These are phyloP conservation scores for Lucifuga dentata DNA, from an alignment of 2,113 vertebrate genomes.

Conservation along the genomic window DNA sequence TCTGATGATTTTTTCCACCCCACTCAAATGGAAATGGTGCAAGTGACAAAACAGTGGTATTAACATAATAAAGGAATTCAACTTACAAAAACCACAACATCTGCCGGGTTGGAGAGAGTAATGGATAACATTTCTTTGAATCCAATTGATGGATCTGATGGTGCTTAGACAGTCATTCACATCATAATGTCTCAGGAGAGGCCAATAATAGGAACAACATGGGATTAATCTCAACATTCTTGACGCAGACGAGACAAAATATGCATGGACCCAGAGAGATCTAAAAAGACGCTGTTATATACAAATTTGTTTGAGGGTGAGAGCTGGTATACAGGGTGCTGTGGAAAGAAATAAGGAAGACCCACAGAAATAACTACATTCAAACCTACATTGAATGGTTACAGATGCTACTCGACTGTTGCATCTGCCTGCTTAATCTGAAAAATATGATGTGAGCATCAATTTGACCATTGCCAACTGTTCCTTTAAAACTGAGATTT, in stretches of 20 bases:
- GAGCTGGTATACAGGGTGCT: conserved; percentile 7
- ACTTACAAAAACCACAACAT: conserved; percentile 82
- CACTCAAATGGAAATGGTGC: conserved; percentile 80
- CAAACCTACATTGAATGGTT: conserved; percentile 3
- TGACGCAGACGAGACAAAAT: conserved; percentile 72
- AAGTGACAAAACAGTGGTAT: conserved; percentile 79
- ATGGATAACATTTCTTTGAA: conserved; percentile 84
- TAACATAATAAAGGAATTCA: conserved; percentile 83
- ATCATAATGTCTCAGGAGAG: conserved; percentile 80
- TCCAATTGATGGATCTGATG: conserved; percentile 82
- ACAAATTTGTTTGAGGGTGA: conserved; percentile 67
- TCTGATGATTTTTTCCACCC: conserved; percentile 79
- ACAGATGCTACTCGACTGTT: neutral
- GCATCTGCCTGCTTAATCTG: too few species aligned
- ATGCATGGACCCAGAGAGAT: conserved; percentile 63
- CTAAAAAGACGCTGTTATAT: conserved; percentile 64
- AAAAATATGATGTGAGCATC: too few species aligned
- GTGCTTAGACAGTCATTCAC: conserved; percentile 80
- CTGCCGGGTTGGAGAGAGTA: conserved; percentile 78
- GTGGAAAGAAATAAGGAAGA: conserved; percentile 20
- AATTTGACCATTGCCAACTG: conserved; percentile 45
- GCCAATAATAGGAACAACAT: conserved; percentile 81
- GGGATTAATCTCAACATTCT: conserved; percentile 78
- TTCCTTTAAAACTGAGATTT: conserved; percentile 34
- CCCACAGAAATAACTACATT: conserved; percentile 4